Evolutionary conservation across 2,797 vertebrate species (phyloP), one percentile per base, ranked within the genome.

Genomic region (Nyctalus aviator): DNA sequence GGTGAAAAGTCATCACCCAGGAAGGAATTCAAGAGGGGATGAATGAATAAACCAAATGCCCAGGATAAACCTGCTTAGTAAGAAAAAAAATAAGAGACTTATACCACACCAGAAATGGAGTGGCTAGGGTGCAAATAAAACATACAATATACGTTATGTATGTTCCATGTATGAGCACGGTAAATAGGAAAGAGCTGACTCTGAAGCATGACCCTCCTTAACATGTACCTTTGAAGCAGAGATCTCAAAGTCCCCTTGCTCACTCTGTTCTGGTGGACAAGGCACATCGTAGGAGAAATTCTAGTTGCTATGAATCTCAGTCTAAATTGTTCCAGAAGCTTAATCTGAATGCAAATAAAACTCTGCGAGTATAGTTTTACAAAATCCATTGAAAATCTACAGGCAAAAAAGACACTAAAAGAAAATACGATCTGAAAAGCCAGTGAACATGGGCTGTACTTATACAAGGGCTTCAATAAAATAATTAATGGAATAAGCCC

Each of bases 1-100:
- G 37, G 55, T 91, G 57, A 93, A 85, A 85, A 93, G 75, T 11
- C 72, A 91, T 44, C 21, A 30, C 46, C 18, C 13, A 92, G 46
- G 46, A 72, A 90, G 25, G 17, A 88, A 32, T 50, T 78, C 69
- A 86, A 85, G 69, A 84, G 25, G 23, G 30, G 37, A 77, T 46
- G 35, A 93, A 66, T 84, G 35, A 88, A 87, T 69, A 69, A 83
- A 79, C 27, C 30, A 37, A 25, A 64, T 78, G 6, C 2, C 35
- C 62, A 73, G 44, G n/a, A 57, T 55, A 89, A 93, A 50, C 41
- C 6, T 23, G 93, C 37, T 57, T 50, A 87, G 48, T 91, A 90
- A 84, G 5, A 79, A 35, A 79, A 83, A 88, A 71, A 59, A 37
- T 3, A 4, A 87, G 25, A 76, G 64, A 53, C 18, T 8, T 17